Conservation (phyloP, 2,797 vertebrate genomes). For the Glossophaga mutica region DNA sequence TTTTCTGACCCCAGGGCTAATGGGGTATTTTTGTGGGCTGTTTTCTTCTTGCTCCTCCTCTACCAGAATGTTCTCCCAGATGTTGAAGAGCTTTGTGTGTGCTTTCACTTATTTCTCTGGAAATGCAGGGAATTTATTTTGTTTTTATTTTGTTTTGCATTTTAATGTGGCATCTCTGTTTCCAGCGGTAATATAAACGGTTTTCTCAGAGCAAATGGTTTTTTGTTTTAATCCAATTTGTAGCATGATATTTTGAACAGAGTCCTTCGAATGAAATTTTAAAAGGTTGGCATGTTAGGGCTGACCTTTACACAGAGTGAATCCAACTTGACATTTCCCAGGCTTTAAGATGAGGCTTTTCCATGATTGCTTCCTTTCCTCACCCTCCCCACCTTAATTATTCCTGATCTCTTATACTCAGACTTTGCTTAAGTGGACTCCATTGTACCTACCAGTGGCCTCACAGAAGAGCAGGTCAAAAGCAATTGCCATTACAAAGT, state of each 20-base stretch:
- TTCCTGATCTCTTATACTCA: constrained; percentile 36
- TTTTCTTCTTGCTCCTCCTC: background rate
- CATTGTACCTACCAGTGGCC: constrained; percentile 15
- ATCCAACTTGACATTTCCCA: constrained; percentile 72
- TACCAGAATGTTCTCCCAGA: background rate
- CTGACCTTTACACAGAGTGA: constrained; percentile 75
- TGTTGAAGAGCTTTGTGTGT: background rate
- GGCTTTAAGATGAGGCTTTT: constrained; percentile 49
- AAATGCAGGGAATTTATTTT: background rate
- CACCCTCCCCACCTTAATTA: constrained; percentile 58
- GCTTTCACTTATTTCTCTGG: background rate
- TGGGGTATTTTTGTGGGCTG: background rate
- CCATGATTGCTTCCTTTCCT: constrained; percentile 48
- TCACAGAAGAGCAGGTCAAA: constrained; percentile 50
- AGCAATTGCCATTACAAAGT: constrained; percentile 57
- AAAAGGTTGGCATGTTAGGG: constrained; percentile 72
- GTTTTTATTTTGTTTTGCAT: constrained; percentile 5
- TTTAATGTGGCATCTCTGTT: background rate
- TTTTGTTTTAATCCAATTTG: constrained; percentile 49
- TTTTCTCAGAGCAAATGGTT: background rate
- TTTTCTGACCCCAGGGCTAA: background rate
- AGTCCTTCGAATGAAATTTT: constrained; percentile 67
- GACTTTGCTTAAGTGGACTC: constrained; percentile 55
- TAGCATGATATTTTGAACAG: constrained; percentile 67
- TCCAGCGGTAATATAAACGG: background rate